A percentile compares a stretch with the other conserved stretches of the same genome.
Evolutionary conservation across 2,113 vertebrate genomes (phyloP).

Genomic region (Cavia porcellus): DNA sequence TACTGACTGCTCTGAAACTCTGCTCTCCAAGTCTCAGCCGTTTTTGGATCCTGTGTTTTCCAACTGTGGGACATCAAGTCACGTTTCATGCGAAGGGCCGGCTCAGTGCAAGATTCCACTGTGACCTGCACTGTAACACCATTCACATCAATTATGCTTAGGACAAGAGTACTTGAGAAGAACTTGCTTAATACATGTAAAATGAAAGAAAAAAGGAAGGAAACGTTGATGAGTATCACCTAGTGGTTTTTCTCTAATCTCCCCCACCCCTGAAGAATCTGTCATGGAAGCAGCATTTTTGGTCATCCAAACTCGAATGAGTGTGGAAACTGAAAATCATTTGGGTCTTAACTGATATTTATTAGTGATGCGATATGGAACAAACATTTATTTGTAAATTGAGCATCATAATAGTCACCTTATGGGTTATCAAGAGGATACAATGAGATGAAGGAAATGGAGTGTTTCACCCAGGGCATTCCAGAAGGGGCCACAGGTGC

Average conservation of each 20-base stretch:
- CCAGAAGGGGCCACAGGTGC: not conserved
- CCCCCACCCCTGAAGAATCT: not conserved
- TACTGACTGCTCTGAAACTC: slow-evolving; percentile 28
- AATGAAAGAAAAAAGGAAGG: not conserved
- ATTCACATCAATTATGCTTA: slow-evolving; percentile 73
- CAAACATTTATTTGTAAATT: not conserved
- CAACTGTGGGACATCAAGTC: not conserved
- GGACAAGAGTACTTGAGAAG: slow-evolving; percentile 68
- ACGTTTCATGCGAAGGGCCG: not conserved
- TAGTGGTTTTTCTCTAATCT: not conserved
- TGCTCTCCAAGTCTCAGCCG: not conserved
- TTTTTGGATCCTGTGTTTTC: not conserved
- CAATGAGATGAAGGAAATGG: not conserved
- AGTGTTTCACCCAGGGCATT: not conserved
- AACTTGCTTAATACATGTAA: slow-evolving; percentile 50
- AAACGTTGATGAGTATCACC: not conserved
- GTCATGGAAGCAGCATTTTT: not conserved
- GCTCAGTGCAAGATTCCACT: not conserved
- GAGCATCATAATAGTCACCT: not conserved
- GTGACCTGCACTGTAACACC: slow-evolving; percentile 33
- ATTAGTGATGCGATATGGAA: not conserved
- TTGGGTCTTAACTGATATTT: not conserved
- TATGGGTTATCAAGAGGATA: not conserved
- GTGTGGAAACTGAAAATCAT: not conserved
- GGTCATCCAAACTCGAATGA: not conserved